Conservation (phyloP, 2,113 vertebrate species). For the Anoplopoma fimbria region DNA sequence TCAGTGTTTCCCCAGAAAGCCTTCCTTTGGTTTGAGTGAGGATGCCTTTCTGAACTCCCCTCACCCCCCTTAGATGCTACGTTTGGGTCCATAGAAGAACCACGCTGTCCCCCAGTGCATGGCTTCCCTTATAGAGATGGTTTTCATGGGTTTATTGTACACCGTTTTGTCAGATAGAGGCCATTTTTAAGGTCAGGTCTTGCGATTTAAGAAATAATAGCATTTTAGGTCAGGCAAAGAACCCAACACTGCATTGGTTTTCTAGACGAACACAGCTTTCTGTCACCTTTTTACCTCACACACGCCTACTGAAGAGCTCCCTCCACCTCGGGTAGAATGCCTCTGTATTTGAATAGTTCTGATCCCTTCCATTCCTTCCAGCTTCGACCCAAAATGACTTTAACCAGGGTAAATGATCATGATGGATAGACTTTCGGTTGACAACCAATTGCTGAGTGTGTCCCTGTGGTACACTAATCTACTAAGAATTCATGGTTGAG, state of each 20-base stretch:
- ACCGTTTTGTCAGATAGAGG: slow-evolving; percentile 69
- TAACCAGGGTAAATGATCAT: slow-evolving; percentile 73
- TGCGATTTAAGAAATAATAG: slow-evolving; percentile 67
- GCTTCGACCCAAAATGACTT: slow-evolving; percentile 73
- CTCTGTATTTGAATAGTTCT: slow-evolving; percentile 68
- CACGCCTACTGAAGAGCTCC: slow-evolving; percentile 66
- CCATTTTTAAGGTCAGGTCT: slow-evolving; percentile 76
- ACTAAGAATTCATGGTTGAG: slow-evolving; percentile 40
- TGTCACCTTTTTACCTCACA: slow-evolving; percentile 77
- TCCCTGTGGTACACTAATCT: slow-evolving; percentile 31
- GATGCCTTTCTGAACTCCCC: slow-evolving; percentile 62
- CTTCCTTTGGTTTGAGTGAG: slow-evolving; percentile 66
- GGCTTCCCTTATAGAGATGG: slow-evolving; percentile 65
- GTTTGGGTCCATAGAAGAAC: slow-evolving; percentile 65
- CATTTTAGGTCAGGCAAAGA: slow-evolving; percentile 60
- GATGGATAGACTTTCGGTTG: slow-evolving; percentile 45
- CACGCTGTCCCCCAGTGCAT: slow-evolving; percentile 66
- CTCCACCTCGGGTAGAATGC: slow-evolving; percentile 71
- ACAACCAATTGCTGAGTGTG: slow-evolving; percentile 43
- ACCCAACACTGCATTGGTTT: slow-evolving; percentile 61
- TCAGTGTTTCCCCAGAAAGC: slow-evolving; percentile 72
- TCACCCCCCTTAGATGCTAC: slow-evolving; percentile 48
- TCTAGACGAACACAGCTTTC: slow-evolving; percentile 69
- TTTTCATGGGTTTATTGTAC: slow-evolving; percentile 67
- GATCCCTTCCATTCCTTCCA: slow-evolving; percentile 70